Conservation (phyloP, 2,113 vertebrate species). For the Alexandromys fortis region DNA sequence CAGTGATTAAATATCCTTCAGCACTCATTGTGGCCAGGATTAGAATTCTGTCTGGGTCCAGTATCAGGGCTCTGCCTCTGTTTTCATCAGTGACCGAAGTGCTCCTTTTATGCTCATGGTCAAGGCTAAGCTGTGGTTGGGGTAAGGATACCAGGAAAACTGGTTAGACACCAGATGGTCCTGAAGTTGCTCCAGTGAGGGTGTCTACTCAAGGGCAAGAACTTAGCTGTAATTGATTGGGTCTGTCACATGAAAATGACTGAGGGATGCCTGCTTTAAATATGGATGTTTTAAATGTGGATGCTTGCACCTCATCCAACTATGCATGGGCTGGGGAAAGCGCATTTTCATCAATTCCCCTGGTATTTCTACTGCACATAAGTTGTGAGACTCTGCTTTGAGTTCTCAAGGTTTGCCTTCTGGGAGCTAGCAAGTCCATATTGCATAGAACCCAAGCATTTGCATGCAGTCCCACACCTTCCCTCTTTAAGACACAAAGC, state of each 20-base stretch:
- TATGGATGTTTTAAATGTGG: not conserved
- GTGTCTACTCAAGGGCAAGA: not conserved
- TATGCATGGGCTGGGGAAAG: not conserved
- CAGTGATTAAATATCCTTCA: not conserved
- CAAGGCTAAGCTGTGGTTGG: not conserved
- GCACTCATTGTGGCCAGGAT: not conserved
- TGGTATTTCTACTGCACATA: not conserved
- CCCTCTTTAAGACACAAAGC: not conserved
- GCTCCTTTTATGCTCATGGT: not conserved
- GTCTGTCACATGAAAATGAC: not conserved
- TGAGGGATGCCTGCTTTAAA: not conserved
- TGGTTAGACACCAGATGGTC: not conserved
- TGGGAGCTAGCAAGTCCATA: not conserved
- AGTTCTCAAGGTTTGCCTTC: not conserved
- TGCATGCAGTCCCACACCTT: not conserved
- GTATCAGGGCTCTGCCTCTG: not conserved
- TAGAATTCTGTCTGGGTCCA: not conserved
- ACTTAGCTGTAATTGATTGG: not conserved
- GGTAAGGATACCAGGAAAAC: not conserved
- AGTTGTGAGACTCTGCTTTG: not conserved
- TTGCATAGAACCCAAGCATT: not conserved
- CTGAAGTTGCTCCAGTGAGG: not conserved
- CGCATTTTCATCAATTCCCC: not conserved
- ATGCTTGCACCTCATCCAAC: not conserved
- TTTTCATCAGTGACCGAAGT: not conserved